These are phyloP conservation scores for Probaryconus sp. DNA, from an alignment of 1,140 invertebrate species.

Conservation along the genomic window DNA sequence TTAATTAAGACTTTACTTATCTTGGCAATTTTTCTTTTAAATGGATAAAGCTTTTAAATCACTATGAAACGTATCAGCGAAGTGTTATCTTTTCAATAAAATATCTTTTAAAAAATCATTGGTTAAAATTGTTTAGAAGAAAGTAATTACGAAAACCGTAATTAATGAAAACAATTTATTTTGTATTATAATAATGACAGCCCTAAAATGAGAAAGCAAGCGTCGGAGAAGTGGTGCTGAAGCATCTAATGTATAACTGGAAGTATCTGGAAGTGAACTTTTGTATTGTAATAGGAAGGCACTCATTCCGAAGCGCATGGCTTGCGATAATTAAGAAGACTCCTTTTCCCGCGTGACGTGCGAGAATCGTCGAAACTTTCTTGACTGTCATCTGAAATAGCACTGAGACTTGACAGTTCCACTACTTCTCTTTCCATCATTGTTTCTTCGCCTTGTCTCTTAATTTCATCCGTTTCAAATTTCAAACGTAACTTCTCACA, in stretches of 20 bases:
- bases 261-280: slow-evolving; percentile 62
- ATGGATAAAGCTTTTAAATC: background rate
- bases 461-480: slow-evolving; percentile 32
- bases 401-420: slow-evolving; percentile 22
- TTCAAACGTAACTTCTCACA: slow-evolving; percentile 41
- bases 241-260: slow-evolving; percentile 34
- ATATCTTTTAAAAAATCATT: too few relatives aligned
- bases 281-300: slow-evolving; percentile 66
- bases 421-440: slow-evolving; percentile 21
- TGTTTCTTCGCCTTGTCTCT: slow-evolving; percentile 27
- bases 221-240: background rate
- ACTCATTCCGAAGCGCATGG: slow-evolving; percentile 23
- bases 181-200: too few relatives aligned
- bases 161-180: too few relatives aligned
- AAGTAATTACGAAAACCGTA: too few relatives aligned
- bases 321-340: slow-evolving; percentile 58
- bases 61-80: too few relatives aligned
- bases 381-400: slow-evolving; percentile 51
- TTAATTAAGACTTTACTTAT: slow-evolving; percentile 35
- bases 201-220: background rate
- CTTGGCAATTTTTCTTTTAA: slow-evolving; percentile 17
- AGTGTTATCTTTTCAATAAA: too few relatives aligned
- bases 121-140: too few relatives aligned
- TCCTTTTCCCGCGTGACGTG: slow-evolving; percentile 48
- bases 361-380: slow-evolving; percentile 54